A percentile compares a stretch with the other conserved stretches of the same genome.
These are phyloP conservation scores for Neotoxoptera formosana DNA, from an alignment of 1,140 invertebrate species.

Conservation along the genomic window DNA sequence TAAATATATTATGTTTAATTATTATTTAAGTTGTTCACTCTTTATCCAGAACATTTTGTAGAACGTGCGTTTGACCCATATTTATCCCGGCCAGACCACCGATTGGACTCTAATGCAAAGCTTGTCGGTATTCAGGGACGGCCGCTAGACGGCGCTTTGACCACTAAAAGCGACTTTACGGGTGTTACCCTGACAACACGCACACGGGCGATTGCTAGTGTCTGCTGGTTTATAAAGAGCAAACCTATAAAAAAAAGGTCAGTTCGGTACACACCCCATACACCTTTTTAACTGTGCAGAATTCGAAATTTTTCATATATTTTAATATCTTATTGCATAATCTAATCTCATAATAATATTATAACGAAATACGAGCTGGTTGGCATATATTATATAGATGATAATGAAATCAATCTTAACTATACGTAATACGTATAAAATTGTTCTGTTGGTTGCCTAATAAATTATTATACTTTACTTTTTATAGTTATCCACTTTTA, in stretches of 20 bases:
- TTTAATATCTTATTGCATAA: background rate
- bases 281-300: background rate
- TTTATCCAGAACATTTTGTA: background rate
- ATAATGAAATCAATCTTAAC: background rate
- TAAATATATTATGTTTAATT: background rate
- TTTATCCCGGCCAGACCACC: conserved; percentile 50
- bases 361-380: background rate
- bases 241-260: conserved; percentile 43
- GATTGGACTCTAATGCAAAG: conserved; percentile 47
- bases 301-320: background rate
- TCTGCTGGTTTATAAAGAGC: conserved; percentile 21
- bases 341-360: background rate
- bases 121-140: background rate
- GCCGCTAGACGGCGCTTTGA: conserved; percentile 40
- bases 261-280: conserved; percentile 22
- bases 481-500: background rate
- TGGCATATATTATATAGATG: background rate
- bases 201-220: background rate
- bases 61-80: conserved; percentile 54
- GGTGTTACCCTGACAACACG: conserved; percentile 38
- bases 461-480: background rate
- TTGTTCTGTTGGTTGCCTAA: background rate
- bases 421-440: background rate
- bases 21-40: conserved; percentile 11
- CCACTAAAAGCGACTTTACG: conserved; percentile 31